Percentiles rank a stretch among this genome's conserved stretches.
These are phyloP conservation scores for Aleadryas rufinucha DNA, from an alignment of 2,113 vertebrate genomes.

Conservation along the genomic window DNA sequence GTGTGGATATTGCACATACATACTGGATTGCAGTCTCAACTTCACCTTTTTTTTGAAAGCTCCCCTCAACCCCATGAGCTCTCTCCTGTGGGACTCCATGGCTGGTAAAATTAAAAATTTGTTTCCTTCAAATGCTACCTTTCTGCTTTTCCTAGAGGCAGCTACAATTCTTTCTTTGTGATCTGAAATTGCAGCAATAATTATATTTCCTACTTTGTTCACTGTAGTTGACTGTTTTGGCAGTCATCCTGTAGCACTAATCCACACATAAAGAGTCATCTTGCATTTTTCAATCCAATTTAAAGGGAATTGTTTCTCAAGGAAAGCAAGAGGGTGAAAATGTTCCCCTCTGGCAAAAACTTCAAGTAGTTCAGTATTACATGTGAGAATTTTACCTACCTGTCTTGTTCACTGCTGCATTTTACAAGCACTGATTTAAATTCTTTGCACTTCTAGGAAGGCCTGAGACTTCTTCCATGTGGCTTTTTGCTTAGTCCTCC, in stretches of 20 bases:
- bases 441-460: not conserved
- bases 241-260: slow-evolving; percentile 49
- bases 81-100: not conserved
- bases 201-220: slow-evolving; percentile 51
- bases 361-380: slow-evolving; percentile 12
- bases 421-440: slow-evolving; percentile 56
- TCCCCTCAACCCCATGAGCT: not conserved
- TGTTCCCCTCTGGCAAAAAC: slow-evolving; percentile 24
- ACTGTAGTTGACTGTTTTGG: slow-evolving; percentile 43
- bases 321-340: slow-evolving; percentile 35
- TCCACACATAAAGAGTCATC: slow-evolving; percentile 34
- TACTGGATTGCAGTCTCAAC: not conserved
- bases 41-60: not conserved
- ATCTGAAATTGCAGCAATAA: slow-evolving; percentile 55
- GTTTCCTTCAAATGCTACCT: not conserved
- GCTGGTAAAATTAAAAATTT: slow-evolving; percentile 37
- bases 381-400: slow-evolving; percentile 1
- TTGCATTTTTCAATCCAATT: slow-evolving; percentile 53
- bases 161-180: slow-evolving; percentile 16
- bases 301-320: slow-evolving; percentile 51
- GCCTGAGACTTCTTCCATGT: not conserved
- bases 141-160: slow-evolving; percentile 39
- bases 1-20: not conserved
- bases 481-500: not conserved
- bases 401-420: not conserved